A percentile compares a stretch with the other conserved stretches of the same genome.
Evolutionary conservation across 2,797 vertebrate species (phyloP).

Genomic region (Gymnothorax javanicus): DNA sequence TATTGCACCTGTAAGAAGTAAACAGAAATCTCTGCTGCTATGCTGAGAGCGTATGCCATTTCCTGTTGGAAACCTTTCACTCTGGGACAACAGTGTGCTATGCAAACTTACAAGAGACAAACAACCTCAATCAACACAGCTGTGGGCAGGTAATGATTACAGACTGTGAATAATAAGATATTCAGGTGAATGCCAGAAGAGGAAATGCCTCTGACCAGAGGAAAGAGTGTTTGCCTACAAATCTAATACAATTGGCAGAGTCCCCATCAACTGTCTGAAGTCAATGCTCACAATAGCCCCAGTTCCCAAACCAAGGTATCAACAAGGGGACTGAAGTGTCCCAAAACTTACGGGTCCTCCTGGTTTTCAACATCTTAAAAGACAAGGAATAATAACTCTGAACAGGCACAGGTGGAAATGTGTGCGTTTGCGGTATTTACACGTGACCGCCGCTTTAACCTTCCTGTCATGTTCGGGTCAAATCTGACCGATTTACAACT

Average conservation of each 20-base stretch:
- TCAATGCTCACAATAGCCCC: neutral
- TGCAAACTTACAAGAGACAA: conserved; percentile 22
- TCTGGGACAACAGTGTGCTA: conserved; percentile 43
- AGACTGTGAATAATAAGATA: neutral
- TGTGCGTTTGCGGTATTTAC: neutral
- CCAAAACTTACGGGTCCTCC: neutral
- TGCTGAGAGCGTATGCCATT: conserved; percentile 51
- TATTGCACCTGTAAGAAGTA: conserved; percentile 42
- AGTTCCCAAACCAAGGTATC: neutral
- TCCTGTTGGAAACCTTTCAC: conserved; percentile 56
- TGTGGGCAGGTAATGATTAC: neutral
- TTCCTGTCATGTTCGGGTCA: too few species aligned
- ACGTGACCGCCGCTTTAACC: neutral
- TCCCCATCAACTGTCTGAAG: neutral
- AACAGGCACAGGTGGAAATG: conserved; percentile 2
- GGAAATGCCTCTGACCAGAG: neutral
- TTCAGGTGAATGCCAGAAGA: neutral
- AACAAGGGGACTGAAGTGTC: neutral
- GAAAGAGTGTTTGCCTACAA: neutral
- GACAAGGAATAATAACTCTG: conserved; percentile 2
- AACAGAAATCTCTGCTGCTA: neutral
- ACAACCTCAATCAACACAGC: neutral
- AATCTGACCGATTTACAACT: too few species aligned
- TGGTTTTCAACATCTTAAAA: neutral
- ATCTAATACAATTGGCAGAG: neutral